Evolutionary conservation across 1,140 invertebrate genomes (phyloP).

Genomic region (Drosophila chauvacae): DNA sequence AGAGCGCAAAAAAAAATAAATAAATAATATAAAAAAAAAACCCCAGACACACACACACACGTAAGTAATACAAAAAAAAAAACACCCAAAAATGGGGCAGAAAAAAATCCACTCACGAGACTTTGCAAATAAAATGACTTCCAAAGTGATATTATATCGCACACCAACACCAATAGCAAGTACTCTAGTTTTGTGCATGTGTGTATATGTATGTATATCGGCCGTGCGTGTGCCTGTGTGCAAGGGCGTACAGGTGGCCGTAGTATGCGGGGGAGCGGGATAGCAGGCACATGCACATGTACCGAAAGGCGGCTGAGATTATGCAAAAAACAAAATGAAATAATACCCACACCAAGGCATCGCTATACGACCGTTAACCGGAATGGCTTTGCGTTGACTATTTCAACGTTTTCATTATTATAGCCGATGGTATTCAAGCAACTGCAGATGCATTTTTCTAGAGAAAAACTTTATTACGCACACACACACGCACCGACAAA

Average conservation of each 20-base stretch:
- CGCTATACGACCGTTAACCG: constrained; percentile 4
- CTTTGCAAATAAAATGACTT: constrained; percentile 44
- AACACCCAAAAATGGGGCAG: constrained; percentile 42
- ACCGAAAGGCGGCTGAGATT: constrained; percentile 63
- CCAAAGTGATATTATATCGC: constrained; percentile 43
- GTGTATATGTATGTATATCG: constrained; percentile 14
- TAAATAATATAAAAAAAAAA: constrained; percentile 3
- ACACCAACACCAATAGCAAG: constrained; percentile 29
- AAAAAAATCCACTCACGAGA: constrained; percentile 39
- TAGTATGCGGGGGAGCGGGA: constrained; percentile 63
- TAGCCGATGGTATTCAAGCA: not conserved
- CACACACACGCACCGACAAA: constrained; percentile 11
- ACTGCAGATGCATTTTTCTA: constrained; percentile 24
- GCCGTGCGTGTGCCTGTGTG: constrained; percentile 38
- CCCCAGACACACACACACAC: not conserved
- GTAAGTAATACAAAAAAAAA: not conserved
- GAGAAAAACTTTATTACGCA: constrained; percentile 35
- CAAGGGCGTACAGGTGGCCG: constrained; percentile 81
- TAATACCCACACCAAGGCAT: not conserved
- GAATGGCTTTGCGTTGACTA: not conserved
- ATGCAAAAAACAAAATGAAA: constrained; percentile 58
- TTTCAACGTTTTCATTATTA: constrained; percentile 17
- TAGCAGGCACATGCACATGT: constrained; percentile 62
- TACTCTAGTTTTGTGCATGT: constrained; percentile 39
- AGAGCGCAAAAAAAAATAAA: constrained; percentile 39